Evolutionary conservation across 2,888 invertebrate species (phyloP), one percentile per base, ranked within the genome.

Genomic region (Octonoba sinensis): DNA sequence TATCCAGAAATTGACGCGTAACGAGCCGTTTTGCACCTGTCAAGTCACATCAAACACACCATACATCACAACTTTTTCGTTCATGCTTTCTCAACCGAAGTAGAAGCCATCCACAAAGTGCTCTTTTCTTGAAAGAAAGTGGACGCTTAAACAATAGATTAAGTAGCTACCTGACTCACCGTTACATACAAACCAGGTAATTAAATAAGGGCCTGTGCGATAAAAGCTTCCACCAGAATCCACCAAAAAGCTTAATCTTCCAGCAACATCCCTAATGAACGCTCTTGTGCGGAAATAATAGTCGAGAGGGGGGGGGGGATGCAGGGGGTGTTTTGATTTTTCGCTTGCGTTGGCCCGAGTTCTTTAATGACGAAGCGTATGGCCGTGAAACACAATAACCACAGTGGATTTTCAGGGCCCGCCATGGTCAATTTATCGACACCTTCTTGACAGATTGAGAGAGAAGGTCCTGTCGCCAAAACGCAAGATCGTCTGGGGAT

Each of bases 321-420:
- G 59, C 11, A 18, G 49, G 60, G 27, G 65, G 67, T 64, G 67
- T 74, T 74, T 65, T 62, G 73, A 79, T 79, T 79, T 79, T 73
- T 66, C 72, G 71, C 72, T 60, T 54, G 54, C 62, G 51, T 49
- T 60, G n/a, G 64, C 49, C 69, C 57, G 74, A 79, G 69, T 74
- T 81, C 78, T 78, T 77, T 81, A 74, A 75, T 59, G 81, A 69
- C 44, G 57, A 82, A 75, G 81, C 69, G 57, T 47, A 59, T n/a
- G 16, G 22, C 47, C 62, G 65, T 70, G 81, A 82, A 82, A 82
- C 56, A 82, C 75, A 82, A 82, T 82, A 82, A 82, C 81, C 81
- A 75, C 81, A 81, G 72, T 69, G 79, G 79, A 81, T 73, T 81
- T 81, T 62, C 44, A 11, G n/a, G 18, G 11, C 18, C 20, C 62